A percentile compares a stretch with the other conserved stretches of the same genome.
These are phyloP conservation scores for Notiomystis cincta DNA, from an alignment of 2,113 vertebrate species.

Conservation along the genomic window DNA sequence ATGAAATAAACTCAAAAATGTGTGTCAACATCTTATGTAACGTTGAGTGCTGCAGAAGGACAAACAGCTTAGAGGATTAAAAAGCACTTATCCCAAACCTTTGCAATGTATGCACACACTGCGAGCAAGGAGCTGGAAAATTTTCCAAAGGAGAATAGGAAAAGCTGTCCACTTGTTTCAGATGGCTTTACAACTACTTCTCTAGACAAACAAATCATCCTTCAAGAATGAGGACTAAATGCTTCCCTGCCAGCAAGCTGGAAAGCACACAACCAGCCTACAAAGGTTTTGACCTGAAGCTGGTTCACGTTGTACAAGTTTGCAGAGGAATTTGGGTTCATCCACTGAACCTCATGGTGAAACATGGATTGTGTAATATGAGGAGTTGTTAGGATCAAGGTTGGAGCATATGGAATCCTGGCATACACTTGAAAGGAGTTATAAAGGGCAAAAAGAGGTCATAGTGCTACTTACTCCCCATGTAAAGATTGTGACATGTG, in stretches of 20 bases:
- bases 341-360: not conserved
- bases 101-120: not conserved
- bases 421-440: not conserved
- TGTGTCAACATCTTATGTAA: not conserved
- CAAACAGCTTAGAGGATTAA: not conserved
- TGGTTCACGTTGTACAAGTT: not conserved
- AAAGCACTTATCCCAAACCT: not conserved
- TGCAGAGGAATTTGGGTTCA: not conserved
- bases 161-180: not conserved
- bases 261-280: not conserved
- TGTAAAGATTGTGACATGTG: rapidly evolving
- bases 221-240: not conserved
- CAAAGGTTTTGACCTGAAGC: not conserved
- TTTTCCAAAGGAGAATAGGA: not conserved
- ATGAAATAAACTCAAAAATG: not conserved
- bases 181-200: not conserved
- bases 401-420: not conserved
- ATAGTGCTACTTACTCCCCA: not conserved
- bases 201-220: not conserved
- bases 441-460: not conserved
- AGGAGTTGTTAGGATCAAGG: not conserved
- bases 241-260: not conserved
- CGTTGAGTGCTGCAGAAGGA: not conserved
- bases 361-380: not conserved
- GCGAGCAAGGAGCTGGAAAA: not conserved